phyloP scores from a whole-genome alignment of 2,888 invertebrate species.

The Serrognathus titanus region DNA sequence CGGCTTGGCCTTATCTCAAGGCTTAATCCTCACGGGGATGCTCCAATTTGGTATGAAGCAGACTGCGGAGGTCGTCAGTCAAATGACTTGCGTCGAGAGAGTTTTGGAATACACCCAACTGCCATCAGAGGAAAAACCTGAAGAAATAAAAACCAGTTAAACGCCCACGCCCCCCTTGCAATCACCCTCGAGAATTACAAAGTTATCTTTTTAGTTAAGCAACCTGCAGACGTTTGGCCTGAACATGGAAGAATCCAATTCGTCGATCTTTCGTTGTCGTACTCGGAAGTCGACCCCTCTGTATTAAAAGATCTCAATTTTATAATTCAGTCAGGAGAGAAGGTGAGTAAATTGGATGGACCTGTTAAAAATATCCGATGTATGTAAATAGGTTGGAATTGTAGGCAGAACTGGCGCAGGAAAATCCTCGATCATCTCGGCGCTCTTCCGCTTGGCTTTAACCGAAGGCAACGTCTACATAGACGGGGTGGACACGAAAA shows the following conservation, averaged over 20 bases:
- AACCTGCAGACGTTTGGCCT: conserved; percentile 57
- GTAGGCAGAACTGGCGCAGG: conserved; percentile 56
- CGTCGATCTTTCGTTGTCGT: conserved; percentile 56
- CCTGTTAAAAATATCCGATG: background rate
- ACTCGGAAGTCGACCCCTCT: conserved; percentile 56
- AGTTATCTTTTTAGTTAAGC: conserved; percentile 35
- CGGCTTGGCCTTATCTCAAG: conserved; percentile 51
- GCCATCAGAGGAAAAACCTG: conserved; percentile 32
- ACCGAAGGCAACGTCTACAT: conserved; percentile 50
- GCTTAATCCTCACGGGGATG: conserved; percentile 45
- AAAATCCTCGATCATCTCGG: conserved; percentile 47
- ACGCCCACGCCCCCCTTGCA: no score
- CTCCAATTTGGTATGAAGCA: conserved; percentile 61
- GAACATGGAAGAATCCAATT: conserved; percentile 56
- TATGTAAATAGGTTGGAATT: conserved; percentile 52
- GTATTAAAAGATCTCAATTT: conserved; percentile 57
- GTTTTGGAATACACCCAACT: conserved; percentile 58
- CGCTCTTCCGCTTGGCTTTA: conserved; percentile 53
- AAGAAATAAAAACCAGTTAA: background rate
- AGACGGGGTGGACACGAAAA: conserved; percentile 46
- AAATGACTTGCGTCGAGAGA: conserved; percentile 60
- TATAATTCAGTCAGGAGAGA: conserved; percentile 47
- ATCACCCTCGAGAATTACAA: no score
- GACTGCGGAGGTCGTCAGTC: conserved; percentile 57
- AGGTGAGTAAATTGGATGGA: conserved; percentile 30